These are phyloP conservation scores for Troilus luridus DNA, from an alignment of 2,888 invertebrate genomes.

Conservation along the genomic window DNA sequence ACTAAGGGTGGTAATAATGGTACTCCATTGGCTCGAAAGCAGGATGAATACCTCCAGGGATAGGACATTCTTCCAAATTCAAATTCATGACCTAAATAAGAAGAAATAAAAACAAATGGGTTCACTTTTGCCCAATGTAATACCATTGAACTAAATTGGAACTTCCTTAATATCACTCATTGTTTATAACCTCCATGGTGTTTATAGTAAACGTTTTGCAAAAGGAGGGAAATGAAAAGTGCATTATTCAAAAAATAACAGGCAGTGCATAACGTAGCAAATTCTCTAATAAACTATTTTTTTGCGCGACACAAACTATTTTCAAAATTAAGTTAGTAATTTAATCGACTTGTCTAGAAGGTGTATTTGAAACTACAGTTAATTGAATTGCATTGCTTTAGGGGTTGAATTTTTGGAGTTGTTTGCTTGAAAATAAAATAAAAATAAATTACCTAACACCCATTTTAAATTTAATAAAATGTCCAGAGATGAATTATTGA, in stretches of 20 bases:
- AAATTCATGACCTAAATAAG: not conserved
- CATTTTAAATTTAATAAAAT: too few species aligned
- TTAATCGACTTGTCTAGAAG: not conserved
- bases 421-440: not conserved
- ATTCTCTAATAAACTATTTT: not conserved
- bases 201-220: not conserved
- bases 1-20: constrained; percentile 55
- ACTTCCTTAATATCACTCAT: not conserved
- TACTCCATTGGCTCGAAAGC: constrained; percentile 47
- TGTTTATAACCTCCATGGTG: constrained; percentile 18
- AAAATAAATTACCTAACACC: too few species aligned
- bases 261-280: not conserved
- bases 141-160: constrained; percentile 5
- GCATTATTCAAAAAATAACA: not conserved
- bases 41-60: constrained; percentile 42
- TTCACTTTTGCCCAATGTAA: constrained; percentile 10
- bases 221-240: constrained; percentile 18
- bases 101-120: not conserved
- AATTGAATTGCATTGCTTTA: not conserved
- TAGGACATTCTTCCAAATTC: constrained; percentile 24
- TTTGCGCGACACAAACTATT: not conserved
- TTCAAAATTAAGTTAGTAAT: not conserved
- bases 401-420: not conserved
- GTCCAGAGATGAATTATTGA: too few species aligned
- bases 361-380: not conserved